Conservation (phyloP, 2,888 invertebrate species). For the Ceriagrion tenellum region DNA sequence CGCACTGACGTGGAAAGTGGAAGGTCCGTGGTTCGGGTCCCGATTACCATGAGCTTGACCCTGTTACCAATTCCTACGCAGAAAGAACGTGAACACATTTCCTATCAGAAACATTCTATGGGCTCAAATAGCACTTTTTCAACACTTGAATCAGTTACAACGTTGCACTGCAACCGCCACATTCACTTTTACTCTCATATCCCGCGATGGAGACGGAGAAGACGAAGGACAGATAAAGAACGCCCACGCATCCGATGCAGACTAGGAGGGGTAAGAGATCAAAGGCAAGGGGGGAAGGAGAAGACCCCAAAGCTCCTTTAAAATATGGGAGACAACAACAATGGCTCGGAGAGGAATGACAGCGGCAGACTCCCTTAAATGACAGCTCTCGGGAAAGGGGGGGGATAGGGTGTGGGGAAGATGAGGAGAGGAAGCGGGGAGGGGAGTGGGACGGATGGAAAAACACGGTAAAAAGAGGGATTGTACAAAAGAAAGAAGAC, state of each 20-base stretch:
- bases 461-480: background rate
- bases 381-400: background rate
- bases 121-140: too few species aligned
- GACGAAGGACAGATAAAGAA: background rate
- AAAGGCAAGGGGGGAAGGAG: background rate
- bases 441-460: background rate
- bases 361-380: background rate
- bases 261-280: background rate
- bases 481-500: background rate
- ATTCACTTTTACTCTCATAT: background rate
- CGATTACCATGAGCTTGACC: too few species aligned
- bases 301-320: background rate
- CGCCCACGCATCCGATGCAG: background rate
- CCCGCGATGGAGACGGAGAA: background rate
- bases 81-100: too few species aligned
- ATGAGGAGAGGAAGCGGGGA: background rate
- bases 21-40: too few species aligned
- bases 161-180: too few species aligned
- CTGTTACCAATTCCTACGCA: too few species aligned
- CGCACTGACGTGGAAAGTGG: too few species aligned
- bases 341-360: conserved; percentile 29
- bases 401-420: background rate
- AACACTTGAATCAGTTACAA: too few species aligned
- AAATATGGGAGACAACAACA: conserved; percentile 45
- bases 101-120: too few species aligned